Conservation (phyloP, 1,140 invertebrate genomes). For the Andrena cerasifolii region DNA sequence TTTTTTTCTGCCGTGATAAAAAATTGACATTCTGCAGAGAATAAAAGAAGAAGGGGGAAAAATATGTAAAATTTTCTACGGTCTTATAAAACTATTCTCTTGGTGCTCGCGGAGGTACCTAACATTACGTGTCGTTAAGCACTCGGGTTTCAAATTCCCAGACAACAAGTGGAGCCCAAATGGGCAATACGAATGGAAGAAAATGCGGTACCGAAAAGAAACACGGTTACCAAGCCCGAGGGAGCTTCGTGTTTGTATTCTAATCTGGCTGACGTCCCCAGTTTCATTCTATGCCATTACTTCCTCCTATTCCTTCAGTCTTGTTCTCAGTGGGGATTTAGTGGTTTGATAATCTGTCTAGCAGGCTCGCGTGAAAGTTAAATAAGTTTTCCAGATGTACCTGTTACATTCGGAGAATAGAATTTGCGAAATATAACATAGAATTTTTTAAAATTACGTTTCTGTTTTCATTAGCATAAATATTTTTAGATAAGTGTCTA, state of each 20-base stretch:
- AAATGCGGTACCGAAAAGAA: slow-evolving; percentile 2
- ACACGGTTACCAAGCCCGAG: neutral
- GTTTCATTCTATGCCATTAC: slow-evolving; percentile 35
- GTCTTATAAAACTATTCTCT: neutral
- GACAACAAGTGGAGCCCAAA: slow-evolving; percentile 19
- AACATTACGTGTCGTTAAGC: neutral
- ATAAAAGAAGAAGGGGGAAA: neutral
- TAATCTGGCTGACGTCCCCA: slow-evolving; percentile 7
- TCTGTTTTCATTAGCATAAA: neutral
- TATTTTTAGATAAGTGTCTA: no score
- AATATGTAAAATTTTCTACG: neutral
- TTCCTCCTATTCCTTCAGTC: neutral
- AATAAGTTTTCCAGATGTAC: neutral
- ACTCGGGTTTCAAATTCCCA: slow-evolving; percentile 23
- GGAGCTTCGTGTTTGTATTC: slow-evolving; percentile 19
- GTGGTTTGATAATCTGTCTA: neutral
- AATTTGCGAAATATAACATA: neutral
- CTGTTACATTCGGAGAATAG: neutral
- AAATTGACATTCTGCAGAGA: neutral
- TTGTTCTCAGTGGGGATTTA: neutral
- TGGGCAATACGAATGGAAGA: slow-evolving; percentile 21
- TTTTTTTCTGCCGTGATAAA: neutral
- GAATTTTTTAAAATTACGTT: neutral
- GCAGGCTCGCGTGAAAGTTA: neutral
- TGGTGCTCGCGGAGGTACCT: neutral